Conservation (phyloP, 2,797 vertebrate species). For the Antennarius maculatus region DNA sequence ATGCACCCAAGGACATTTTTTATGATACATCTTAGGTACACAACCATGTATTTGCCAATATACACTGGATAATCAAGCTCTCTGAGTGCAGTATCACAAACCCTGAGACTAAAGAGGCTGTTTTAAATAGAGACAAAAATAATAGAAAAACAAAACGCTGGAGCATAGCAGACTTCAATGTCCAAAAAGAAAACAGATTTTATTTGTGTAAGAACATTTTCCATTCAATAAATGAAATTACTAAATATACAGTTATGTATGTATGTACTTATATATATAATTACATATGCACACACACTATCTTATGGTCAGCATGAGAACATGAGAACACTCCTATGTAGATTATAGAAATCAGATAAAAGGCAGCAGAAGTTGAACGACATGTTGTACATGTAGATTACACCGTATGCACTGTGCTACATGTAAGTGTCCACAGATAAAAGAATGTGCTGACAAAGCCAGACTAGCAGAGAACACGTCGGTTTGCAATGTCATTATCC, state of each 20-base stretch:
- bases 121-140: constrained; percentile 9
- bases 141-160: not conserved
- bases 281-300: too few species aligned
- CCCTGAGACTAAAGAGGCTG: not conserved
- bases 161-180: not conserved
- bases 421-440: too few species aligned
- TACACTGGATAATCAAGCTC: constrained; percentile 6
- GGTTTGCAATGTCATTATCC: too few species aligned
- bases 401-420: too few species aligned
- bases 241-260: not conserved
- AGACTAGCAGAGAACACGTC: too few species aligned
- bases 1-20: constrained; percentile 10
- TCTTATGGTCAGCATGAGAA: too few species aligned
- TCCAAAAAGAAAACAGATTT: not conserved
- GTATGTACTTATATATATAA: too few species aligned
- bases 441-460: too few species aligned
- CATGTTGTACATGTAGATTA: too few species aligned
- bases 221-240: not conserved
- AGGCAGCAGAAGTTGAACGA: too few species aligned
- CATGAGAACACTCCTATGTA: too few species aligned
- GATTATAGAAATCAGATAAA: too few species aligned
- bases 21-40: constrained; percentile 7
- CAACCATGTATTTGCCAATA: constrained; percentile 26
- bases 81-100: constrained; percentile 1
- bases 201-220: not conserved